Evolutionary conservation across 2,888 invertebrate genomes (phyloP), one percentile per base, ranked within the genome.

Genomic region (Harpalus rufipes): DNA sequence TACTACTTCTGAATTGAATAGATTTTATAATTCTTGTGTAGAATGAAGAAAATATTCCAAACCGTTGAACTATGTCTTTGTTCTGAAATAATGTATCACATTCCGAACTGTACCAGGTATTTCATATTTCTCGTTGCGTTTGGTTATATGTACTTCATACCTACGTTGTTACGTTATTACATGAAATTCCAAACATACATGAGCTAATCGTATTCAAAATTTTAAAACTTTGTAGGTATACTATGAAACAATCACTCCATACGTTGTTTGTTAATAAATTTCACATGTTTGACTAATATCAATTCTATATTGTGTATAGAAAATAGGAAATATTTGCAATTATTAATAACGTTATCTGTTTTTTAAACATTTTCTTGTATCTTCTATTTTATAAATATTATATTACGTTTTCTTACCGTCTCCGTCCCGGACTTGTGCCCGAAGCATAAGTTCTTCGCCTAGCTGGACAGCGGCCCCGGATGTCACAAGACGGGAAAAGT

Each of bases 371-470:
- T 21, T 21, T 21, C 21, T 21, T 21, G 21, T 21, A 21, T 21
- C 21, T 21, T 21, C 1, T 21, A 21, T n/a, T n/a, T n/a, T n/a
- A n/a, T n/a, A n/a, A n/a, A n/a, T 32, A 5, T 32, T 32, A 32
- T 32, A 0, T 32, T 51, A 0, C 10, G 12, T 51, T 51, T 51
- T 51, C 87, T 88, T 89, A 93, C 94, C 94, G 89, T 93, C 93
- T 65, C 92, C 93, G 14, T 92, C 90, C 81, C 92, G 89, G 10
- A 93, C 92, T 86, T 92, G 90, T 7, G 92, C 92, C 41, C 93
- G 90, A 39, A 94, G 87, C 63, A 93, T 87, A 44, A 94, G 89
- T 85, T 93, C 93, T 88, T 94, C 94, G 3, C 94, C 94, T 63
- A 94, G 89, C 85, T 92, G 91, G 0, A 94, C 93, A 4, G 92